A percentile compares a stretch with the other conserved stretches of the same genome.
These are phyloP conservation scores for Microtus richardsoni DNA, from an alignment of 2,113 vertebrate genomes.

Conservation along the genomic window DNA sequence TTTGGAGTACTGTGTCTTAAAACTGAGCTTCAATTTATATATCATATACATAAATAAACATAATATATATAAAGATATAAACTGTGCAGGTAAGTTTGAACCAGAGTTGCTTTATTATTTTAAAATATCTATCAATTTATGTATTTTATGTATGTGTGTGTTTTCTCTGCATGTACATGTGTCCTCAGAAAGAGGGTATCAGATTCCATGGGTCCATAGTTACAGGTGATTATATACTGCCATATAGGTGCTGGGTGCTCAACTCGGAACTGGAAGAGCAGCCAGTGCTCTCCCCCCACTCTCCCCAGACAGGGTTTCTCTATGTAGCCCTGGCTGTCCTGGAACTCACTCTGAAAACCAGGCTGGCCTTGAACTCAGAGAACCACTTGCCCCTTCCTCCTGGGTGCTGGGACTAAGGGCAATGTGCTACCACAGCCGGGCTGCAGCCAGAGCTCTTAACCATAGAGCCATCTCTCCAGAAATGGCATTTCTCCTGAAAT, in stretches of 20 bases:
- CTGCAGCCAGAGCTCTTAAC: background rate
- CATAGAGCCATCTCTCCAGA: background rate
- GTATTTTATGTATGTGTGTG: background rate
- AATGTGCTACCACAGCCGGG: no score
- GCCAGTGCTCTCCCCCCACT: background rate
- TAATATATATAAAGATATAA: background rate
- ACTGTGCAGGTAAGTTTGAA: background rate
- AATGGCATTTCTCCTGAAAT: background rate
- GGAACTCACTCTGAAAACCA: background rate
- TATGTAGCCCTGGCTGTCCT: background rate
- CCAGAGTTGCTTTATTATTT: background rate
- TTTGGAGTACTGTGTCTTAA: conserved; percentile 18
- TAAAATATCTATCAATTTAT: background rate
- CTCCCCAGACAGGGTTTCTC: background rate
- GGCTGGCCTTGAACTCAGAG: background rate
- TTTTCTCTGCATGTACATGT: background rate
- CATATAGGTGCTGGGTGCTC: background rate
- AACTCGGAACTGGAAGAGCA: background rate
- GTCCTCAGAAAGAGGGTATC: background rate
- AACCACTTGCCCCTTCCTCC: background rate
- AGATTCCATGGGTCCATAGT: background rate
- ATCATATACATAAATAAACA: background rate
- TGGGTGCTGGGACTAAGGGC: background rate
- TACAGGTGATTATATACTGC: background rate
- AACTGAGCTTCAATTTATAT: conserved; percentile 22